A percentile compares a stretch with the other conserved stretches of the same genome.
Conservation (phyloP, 2,888 invertebrate genomes). For the Conchocele bisecta region DNA sequence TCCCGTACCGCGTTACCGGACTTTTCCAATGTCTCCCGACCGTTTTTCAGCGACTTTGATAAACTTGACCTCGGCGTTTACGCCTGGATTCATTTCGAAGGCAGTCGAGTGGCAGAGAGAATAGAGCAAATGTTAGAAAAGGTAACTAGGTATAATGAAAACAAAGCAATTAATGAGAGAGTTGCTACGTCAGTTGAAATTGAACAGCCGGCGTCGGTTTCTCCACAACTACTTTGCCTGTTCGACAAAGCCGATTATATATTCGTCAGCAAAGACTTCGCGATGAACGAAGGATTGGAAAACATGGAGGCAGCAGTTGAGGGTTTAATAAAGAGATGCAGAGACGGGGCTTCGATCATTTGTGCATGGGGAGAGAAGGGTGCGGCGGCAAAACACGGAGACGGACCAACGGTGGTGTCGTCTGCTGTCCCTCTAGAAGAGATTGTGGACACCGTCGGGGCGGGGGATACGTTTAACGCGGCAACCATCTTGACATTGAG, state of each 20-base stretch:
- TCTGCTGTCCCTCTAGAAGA: conserved; percentile 84
- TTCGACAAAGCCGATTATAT: conserved; percentile 78
- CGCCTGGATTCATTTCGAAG: conserved; percentile 58
- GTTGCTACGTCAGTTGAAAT: conserved; percentile 86
- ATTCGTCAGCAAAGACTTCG: conserved; percentile 88
- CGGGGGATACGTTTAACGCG: conserved; percentile 88
- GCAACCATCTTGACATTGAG: conserved; percentile 85
- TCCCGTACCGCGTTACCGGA: conserved; percentile 34
- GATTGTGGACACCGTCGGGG: conserved; percentile 87
- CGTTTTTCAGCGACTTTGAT: conserved; percentile 33
- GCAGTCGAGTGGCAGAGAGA: conserved; percentile 24
- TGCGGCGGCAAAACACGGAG: conserved; percentile 79
- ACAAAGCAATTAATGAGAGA: conserved; percentile 12
- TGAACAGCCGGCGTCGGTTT: conserved; percentile 83
- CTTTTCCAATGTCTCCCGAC: conserved; percentile 32
- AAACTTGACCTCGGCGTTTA: conserved; percentile 28
- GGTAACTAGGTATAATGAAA: conserved; percentile 82
- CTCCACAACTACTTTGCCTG: conserved; percentile 53
- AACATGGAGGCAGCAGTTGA: conserved; percentile 85
- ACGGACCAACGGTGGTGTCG: conserved; percentile 78
- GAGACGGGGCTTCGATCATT: conserved; percentile 83
- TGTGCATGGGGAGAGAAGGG: conserved; percentile 87
- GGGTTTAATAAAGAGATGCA: conserved; percentile 80
- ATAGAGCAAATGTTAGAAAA: conserved; percentile 69
- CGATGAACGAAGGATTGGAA: conserved; percentile 84